Evolutionary conservation across 1,140 invertebrate species (phyloP), one percentile per base, ranked within the genome.

Genomic region (Drosophila kohkoa): DNA sequence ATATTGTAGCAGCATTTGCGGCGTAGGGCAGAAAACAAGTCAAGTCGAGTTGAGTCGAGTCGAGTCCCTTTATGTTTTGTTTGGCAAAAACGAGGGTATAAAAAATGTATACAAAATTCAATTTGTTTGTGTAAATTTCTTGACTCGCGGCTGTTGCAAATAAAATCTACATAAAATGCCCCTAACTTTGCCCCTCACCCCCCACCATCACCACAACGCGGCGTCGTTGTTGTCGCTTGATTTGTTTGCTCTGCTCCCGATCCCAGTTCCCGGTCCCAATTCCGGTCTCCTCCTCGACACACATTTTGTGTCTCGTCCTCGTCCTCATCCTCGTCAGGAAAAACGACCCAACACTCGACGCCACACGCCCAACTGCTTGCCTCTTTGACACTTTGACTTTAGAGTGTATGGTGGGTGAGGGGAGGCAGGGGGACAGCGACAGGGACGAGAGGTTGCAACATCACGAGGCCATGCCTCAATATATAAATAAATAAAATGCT

Each of bases 401-500:
- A 8, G 8, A 16, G n/a, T 6, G 48, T 25, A 3, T 25, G 13
- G 8, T 0, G 7, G 35, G 35, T 3, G 5, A 35, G 35, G 11
- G 2, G 51, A 64, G 45, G 6, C 10, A 41, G 48, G 10, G 13
- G 5, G n/a, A 30, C n/a, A 11, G 5, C 15, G 30, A 16, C 15
- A 20, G 5, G 6, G 13, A 11, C 11, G 10, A 1, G 8, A 20
- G 16, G 3, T 8, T 25, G 41, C 41, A 15, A 58, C 25, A 54
- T 59, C 51, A 52, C 41, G 45, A 25, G 20, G 20, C 20, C 3
- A 25, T 25, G 20, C 20, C 52, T 64, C 73, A 80, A 87, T 80
- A 87, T 88, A 88, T 88, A 88, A 87, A 87, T 87, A 87, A 87
- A 83, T 87, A 87, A 88, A 83, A 88, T 88, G 80, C 81, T 82